Base-by-base conservation (phyloP, 2,888 invertebrate species). In the Acrobasis repandana region DNA sequence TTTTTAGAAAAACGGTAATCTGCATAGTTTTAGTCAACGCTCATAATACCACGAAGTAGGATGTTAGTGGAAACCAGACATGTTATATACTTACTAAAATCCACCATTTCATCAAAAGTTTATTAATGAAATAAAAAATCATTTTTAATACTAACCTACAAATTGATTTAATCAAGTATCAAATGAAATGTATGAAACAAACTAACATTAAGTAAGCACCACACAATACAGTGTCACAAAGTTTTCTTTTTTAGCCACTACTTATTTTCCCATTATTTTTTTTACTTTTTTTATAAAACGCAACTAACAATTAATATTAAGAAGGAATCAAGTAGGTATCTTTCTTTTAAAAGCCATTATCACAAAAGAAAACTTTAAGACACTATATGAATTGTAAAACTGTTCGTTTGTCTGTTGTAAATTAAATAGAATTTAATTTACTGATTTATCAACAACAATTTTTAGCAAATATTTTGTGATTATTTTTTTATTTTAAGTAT, bases 21-120 rank as follows among this genome's bases (percentile, higher is more conserved):
- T n/a, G n/a, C n/a, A n/a, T n/a, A n/a, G 36, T 10, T 8, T 36
- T 2, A 36, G 1, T 1, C 3, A 1, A 38, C 2, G 0, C 11
- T 10, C 3, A 38, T 38, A 38, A 14, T 38, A 38, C 11, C 38
- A 6, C 3, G 6, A 43, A 43, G 11, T 14, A 14, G 43, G 43
- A 62, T 61, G 69, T 77, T 78, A 78, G 79, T 80, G 71, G 18
- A 48, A 54, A n/a, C 65, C 34, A 56, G 76, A 77, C 75, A 78
- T 80, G 78, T 80, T 80, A 80, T 63, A 65, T 36, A 74, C 69
- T 61, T 36, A 74, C 69, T 61, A 70, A 60, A 18, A 57, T 78
- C 75, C 71, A 73, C 18, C 51, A 65, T 65, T 57, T 64, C 6
- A 68, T 65, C 66, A 65, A 64, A 70, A 66, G 66, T 68, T 70